These are phyloP conservation scores for Tamandua tetradactyla DNA, from an alignment of 2,797 vertebrate genomes.

Conservation along the genomic window DNA sequence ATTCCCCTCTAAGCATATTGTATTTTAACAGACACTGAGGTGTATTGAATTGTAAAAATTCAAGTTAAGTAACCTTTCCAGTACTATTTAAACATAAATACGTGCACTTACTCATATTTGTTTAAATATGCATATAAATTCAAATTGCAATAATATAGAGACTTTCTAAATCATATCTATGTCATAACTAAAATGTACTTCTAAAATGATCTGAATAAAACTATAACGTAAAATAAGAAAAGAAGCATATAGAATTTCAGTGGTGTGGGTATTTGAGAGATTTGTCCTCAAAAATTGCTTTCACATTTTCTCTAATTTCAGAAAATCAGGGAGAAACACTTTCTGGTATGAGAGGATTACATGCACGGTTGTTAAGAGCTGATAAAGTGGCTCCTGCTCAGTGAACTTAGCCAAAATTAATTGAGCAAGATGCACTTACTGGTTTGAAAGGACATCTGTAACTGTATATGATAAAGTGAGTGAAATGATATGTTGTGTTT, in stretches of 20 bases:
- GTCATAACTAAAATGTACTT: neutral
- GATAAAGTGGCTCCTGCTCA: constrained; percentile 69
- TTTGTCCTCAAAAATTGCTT: constrained; percentile 32
- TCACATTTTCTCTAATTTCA: constrained; percentile 49
- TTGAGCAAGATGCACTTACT: constrained; percentile 72
- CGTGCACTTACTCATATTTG: neutral
- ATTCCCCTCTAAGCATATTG: neutral
- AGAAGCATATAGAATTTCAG: neutral
- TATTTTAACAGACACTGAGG: neutral
- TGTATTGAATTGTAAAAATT: neutral
- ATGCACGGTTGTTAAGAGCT: constrained; percentile 62
- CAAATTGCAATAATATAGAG: neutral
- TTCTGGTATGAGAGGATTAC: constrained; percentile 40
- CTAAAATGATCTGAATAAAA: neutral
- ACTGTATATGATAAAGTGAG: constrained; percentile 14
- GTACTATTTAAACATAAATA: neutral
- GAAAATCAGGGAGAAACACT: neutral
- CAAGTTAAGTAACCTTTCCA: neutral
- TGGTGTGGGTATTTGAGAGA: neutral
- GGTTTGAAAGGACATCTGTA: constrained; percentile 78
- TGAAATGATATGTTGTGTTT: neutral
- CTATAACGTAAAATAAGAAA: neutral
- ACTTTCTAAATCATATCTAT: neutral
- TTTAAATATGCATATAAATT: neutral
- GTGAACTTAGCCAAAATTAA: constrained; percentile 79